A percentile compares a stretch with the other conserved stretches of the same genome.
Conservation (phyloP, 2,797 vertebrate genomes). For the Rhinoraja longicauda region DNA sequence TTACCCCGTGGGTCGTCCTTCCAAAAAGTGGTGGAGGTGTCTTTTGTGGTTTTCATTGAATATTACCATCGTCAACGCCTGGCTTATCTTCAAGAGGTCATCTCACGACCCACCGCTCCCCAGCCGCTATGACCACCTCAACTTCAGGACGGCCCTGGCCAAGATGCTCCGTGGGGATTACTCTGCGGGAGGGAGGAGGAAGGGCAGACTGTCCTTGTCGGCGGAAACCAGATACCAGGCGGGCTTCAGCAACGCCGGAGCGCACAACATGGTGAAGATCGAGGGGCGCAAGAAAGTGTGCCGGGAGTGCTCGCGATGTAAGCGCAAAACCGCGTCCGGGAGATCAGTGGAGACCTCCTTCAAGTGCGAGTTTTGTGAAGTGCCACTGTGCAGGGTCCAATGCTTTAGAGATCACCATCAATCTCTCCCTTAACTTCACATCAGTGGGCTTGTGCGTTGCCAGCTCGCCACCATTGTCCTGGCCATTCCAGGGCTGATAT, state of each 20-base stretch:
- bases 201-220: slow-evolving; percentile 66
- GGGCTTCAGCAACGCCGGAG: slow-evolving; percentile 41
- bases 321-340: slow-evolving; percentile 71
- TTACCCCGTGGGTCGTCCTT: slow-evolving; percentile 70
- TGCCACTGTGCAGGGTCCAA: slow-evolving; percentile 71
- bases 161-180: slow-evolving; percentile 76
- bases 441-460: neutral
- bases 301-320: slow-evolving; percentile 75
- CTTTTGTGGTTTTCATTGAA: slow-evolving; percentile 76
- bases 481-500: neutral
- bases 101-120: slow-evolving; percentile 49
- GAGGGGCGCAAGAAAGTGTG: slow-evolving; percentile 67
- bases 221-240: slow-evolving; percentile 55
- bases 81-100: slow-evolving; percentile 65
- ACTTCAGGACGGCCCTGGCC: slow-evolving; percentile 69
- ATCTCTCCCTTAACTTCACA: slow-evolving; percentile 44
- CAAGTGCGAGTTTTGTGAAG: slow-evolving; percentile 72
- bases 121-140: slow-evolving; percentile 64
- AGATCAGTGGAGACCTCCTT: slow-evolving; percentile 16
- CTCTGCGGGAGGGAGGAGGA: slow-evolving; percentile 50
- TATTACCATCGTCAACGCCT: slow-evolving; percentile 70
- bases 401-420: slow-evolving; percentile 79
- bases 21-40: slow-evolving; percentile 78
- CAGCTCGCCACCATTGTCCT: neutral
- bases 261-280: slow-evolving; percentile 73